Percentiles rank a stretch among this genome's conserved stretches.
Conservation (phyloP, 53 echinoderm and acorn worm genomes). For the Actinopyga echinites region DNA sequence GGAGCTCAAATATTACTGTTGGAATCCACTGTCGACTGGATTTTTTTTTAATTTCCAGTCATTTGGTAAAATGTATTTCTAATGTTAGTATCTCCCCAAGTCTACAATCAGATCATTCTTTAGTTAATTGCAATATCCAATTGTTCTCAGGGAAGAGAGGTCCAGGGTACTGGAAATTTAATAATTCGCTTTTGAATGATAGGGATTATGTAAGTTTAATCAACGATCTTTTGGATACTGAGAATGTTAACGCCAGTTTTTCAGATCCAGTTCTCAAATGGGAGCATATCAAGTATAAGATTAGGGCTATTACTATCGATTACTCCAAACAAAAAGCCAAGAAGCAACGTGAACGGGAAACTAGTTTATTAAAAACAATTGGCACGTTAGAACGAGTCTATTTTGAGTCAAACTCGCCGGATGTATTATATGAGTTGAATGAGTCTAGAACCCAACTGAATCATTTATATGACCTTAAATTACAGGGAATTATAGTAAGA, state of each 20-base stretch:
- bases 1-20: neutral
- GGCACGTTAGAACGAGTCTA: neutral
- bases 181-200: no score
- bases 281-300: neutral
- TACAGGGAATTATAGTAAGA: neutral
- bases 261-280: neutral
- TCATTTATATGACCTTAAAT: neutral
- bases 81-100: neutral
- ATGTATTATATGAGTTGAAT: neutral
- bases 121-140: neutral
- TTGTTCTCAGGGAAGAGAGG: neutral
- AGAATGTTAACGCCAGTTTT: no score
- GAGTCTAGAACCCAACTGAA: neutral
- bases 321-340: neutral
- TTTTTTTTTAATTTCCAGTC: constrained; percentile 11
- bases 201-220: constrained; percentile 10
- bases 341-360: neutral
- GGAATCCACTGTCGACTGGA: constrained; percentile 2
- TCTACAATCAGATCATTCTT: constrained; percentile 17
- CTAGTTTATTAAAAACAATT: neutral
- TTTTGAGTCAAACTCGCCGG: neutral
- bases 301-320: neutral
- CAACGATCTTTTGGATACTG: no score
- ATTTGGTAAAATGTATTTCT: neutral
- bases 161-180: no score